Conservation (phyloP, 2,113 vertebrate genomes). For the Boulengeromyrus knoepffleri region DNA sequence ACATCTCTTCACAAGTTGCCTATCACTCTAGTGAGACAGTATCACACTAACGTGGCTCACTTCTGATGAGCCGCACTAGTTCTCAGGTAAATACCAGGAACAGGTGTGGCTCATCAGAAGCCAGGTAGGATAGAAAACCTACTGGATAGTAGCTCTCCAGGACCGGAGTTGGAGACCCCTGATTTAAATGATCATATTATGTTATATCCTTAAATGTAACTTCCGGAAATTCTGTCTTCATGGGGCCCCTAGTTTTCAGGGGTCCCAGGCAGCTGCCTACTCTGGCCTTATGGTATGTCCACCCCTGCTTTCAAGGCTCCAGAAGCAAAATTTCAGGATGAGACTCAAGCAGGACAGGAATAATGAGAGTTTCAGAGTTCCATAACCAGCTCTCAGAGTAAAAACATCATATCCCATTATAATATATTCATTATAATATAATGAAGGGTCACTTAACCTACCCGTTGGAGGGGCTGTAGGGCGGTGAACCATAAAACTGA, state of each 20-base stretch:
- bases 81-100: too few relatives aligned
- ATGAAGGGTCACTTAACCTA: constrained; percentile 36
- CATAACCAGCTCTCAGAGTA: neutral
- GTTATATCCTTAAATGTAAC: neutral
- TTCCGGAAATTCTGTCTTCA: neutral
- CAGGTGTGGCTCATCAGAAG: too few relatives aligned
- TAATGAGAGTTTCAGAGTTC: neutral
- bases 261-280: neutral
- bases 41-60: neutral
- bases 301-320: neutral
- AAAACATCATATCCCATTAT: neutral
- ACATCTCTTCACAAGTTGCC: neutral
- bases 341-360: neutral
- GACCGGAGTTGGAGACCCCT: too few relatives aligned
- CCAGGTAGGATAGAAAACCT: too few relatives aligned
- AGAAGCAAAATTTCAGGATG: neutral
- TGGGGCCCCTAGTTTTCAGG: neutral
- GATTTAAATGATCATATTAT: neutral
- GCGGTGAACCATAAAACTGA: constrained; percentile 60
- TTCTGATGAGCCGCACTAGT: too few relatives aligned
- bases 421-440: neutral
- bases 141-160: too few relatives aligned
- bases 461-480: constrained; percentile 63
- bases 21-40: neutral
- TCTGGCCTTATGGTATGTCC: neutral